Evolutionary conservation across 2,888 invertebrate genomes (phyloP).

Genomic region (Ennomos quercinarius): DNA sequence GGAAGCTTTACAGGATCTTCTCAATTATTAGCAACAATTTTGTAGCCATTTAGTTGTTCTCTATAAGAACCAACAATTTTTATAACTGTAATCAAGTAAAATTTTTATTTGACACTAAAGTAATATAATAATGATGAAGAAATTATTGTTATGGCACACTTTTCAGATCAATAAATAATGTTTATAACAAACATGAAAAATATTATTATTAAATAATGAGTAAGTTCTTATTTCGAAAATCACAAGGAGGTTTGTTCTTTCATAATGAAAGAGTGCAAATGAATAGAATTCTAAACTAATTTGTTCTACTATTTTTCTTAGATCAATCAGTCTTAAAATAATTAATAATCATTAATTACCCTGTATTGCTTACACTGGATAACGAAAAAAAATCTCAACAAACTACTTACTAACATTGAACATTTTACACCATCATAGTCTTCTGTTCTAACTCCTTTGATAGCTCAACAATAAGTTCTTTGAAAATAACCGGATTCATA

Average conservation of each 20-base stretch:
- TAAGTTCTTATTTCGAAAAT: background rate
- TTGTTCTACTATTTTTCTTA: constrained; percentile 13
- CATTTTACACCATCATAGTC: constrained; percentile 59
- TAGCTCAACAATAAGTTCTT: constrained; percentile 86
- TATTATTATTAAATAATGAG: background rate
- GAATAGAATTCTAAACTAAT: constrained; percentile 9
- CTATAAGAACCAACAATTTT: too few species aligned
- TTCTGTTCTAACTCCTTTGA: constrained; percentile 69
- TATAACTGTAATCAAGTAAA: too few species aligned
- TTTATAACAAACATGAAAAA: background rate
- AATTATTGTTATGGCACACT: too few species aligned
- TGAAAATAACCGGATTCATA: constrained; percentile 88
- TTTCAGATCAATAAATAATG: background rate
- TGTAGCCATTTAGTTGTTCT: too few species aligned
- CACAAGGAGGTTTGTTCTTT: background rate
- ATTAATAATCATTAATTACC: background rate
- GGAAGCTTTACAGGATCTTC: too few species aligned
- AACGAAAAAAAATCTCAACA: constrained; percentile 8
- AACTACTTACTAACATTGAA: background rate
- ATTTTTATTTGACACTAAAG: too few species aligned
- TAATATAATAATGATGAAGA: too few species aligned
- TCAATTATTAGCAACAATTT: too few species aligned
- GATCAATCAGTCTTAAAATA: constrained; percentile 13
- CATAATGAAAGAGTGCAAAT: constrained; percentile 1
- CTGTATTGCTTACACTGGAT: constrained; percentile 3